Conservation (phyloP, 1,140 invertebrate genomes). For the Papilio polyxenes region DNA sequence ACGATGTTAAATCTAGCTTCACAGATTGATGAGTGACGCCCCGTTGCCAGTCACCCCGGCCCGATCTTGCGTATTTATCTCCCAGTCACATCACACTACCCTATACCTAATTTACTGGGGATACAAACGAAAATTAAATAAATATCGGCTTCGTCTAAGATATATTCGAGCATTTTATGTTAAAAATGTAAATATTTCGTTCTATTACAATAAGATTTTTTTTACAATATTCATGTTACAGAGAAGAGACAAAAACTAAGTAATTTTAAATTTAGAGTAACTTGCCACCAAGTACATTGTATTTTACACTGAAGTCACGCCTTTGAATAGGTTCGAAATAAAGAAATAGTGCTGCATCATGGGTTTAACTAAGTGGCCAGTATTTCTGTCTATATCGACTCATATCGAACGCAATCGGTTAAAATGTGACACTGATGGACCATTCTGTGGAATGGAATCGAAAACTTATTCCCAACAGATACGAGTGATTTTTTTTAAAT, state of each 20-base stretch:
- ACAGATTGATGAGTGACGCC: constrained; percentile 56
- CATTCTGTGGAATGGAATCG: constrained; percentile 54
- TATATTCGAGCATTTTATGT: neutral
- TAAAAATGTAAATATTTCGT: too few relatives aligned
- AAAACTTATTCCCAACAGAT: constrained; percentile 39
- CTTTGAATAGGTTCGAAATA: constrained; percentile 61
- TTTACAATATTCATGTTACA: neutral
- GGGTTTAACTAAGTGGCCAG: constrained; percentile 59
- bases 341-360: constrained; percentile 63
- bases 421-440: constrained; percentile 42
- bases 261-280: neutral
- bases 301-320: constrained; percentile 49
- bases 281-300: constrained; percentile 18
- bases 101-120: constrained; percentile 42
- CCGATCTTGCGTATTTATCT: constrained; percentile 43
- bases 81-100: constrained; percentile 36
- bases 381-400: constrained; percentile 53
- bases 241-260: neutral
- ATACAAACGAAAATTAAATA: constrained; percentile 44
- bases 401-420: constrained; percentile 47
- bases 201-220: neutral
- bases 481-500: constrained; percentile 16
- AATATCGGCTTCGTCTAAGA: constrained; percentile 31
- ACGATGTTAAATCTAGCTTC: constrained; percentile 54
- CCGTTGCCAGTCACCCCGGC: constrained; percentile 39